Evolutionary conservation across 2,888 invertebrate species (phyloP).

Genomic region (Drosophila sordidula): DNA sequence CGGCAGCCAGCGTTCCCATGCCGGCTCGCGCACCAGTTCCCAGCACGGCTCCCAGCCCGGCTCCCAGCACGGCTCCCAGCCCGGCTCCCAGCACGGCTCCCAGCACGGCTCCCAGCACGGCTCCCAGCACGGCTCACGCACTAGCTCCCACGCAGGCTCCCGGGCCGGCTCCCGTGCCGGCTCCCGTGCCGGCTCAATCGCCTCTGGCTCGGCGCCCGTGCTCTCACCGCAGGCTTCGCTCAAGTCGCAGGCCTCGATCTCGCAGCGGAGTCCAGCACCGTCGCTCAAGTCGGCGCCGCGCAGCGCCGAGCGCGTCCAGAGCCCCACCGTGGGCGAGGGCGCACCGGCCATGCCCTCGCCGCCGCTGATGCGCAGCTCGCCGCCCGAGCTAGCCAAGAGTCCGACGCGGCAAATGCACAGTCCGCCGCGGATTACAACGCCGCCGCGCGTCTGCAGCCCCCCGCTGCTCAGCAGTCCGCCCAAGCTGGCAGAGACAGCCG

Average conservation of each 20-base stretch:
- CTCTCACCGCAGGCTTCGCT: conserved; percentile 62
- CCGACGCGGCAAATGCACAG: conserved; percentile 79
- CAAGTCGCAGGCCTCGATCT: conserved; percentile 57
- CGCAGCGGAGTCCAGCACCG: conserved; percentile 71
- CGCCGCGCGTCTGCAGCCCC: conserved; percentile 81
- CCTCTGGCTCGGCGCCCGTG: conserved; percentile 70
- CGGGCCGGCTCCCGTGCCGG: conserved; percentile 70
- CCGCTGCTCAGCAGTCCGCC: conserved; percentile 81
- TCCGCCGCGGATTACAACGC: conserved; percentile 79
- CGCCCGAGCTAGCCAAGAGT: conserved; percentile 65
- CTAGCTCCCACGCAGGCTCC: conserved; percentile 54
- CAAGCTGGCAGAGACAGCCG: conserved; percentile 65
- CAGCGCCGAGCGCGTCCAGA: conserved; percentile 65
- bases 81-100: conserved; percentile 36
- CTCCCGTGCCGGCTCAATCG: conserved; percentile 76
- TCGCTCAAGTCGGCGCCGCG: conserved; percentile 72
- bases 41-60: conserved; percentile 59
- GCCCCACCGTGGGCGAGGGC: conserved; percentile 77
- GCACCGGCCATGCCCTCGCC: conserved; percentile 82
- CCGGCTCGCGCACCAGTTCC: conserved; percentile 26
- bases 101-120: conserved; percentile 61
- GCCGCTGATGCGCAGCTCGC: conserved; percentile 78
- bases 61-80: conserved; percentile 34
- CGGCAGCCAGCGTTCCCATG: conserved; percentile 61
- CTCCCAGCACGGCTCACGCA: conserved; percentile 35